Evolutionary conservation across 2,113 vertebrate genomes (phyloP).

Genomic region (Glareola pratincola): DNA sequence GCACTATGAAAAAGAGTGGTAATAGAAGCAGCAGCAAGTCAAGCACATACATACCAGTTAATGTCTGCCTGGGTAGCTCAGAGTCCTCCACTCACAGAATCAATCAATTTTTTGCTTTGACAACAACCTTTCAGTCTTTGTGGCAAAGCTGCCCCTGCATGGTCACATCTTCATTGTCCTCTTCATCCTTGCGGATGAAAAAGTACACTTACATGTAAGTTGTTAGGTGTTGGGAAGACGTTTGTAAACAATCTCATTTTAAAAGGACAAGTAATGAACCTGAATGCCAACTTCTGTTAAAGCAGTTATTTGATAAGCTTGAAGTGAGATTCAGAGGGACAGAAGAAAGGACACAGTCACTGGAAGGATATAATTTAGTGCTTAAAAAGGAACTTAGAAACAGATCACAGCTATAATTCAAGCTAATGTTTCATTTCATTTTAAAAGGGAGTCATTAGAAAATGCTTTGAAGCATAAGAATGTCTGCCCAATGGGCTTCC

Average conservation of each 20-base stretch:
- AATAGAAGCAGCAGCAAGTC: not conserved
- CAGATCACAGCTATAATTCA: constrained; percentile 41
- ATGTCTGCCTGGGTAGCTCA: not conserved
- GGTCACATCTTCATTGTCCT: not conserved
- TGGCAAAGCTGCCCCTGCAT: not conserved
- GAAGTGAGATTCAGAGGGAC: not conserved
- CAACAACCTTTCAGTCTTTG: not conserved
- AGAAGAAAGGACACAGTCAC: constrained; percentile 9
- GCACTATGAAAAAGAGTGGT: not conserved
- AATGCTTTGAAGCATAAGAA: constrained; percentile 30
- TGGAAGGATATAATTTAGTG: constrained; percentile 9
- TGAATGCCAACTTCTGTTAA: not conserved
- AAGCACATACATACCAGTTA: not conserved
- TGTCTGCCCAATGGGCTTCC: not conserved
- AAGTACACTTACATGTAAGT: not conserved
- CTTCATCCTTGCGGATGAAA: not conserved
- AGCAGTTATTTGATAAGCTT: constrained; percentile 16
- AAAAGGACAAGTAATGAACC: constrained; percentile 15
- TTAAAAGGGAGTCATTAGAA: constrained; percentile 26
- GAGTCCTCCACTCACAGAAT: not conserved
- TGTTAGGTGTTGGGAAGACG: not conserved
- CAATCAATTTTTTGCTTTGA: not conserved
- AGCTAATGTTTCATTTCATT: constrained; percentile 42
- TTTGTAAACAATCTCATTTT: constrained; percentile 36
- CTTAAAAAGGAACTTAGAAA: not conserved